A percentile compares a stretch with the other conserved stretches of the same genome.
Evolutionary conservation across 2,888 invertebrate species (phyloP).

Genomic region (Halictus ligatus): DNA sequence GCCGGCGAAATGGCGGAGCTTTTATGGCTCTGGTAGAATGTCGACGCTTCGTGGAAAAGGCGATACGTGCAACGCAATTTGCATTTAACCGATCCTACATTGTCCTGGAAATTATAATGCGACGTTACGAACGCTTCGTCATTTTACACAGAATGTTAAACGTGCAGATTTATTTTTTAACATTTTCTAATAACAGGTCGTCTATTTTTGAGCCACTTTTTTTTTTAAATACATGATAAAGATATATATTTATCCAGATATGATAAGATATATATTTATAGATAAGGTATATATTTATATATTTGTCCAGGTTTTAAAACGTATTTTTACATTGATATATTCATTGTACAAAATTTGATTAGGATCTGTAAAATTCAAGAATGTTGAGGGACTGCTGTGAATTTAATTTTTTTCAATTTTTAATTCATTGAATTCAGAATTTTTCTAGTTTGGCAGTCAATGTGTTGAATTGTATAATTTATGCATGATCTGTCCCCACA

Average conservation of each 20-base stretch:
- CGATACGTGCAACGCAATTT: not conserved
- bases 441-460: too few species aligned
- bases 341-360: too few species aligned
- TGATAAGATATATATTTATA: too few species aligned
- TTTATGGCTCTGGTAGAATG: constrained; percentile 16
- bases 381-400: too few species aligned
- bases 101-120: not conserved
- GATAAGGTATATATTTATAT: too few species aligned
- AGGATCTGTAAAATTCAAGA: too few species aligned
- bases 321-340: too few species aligned
- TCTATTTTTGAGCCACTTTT: fast-evolving
- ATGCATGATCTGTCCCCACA: not conserved
- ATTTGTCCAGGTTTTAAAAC: too few species aligned
- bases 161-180: not conserved
- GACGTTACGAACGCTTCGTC: not conserved
- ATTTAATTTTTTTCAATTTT: too few species aligned
- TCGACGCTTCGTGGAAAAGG: not conserved
- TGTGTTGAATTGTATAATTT: not conserved
- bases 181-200: not conserved
- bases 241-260: too few species aligned
- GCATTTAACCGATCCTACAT: not conserved
- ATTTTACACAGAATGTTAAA: not conserved
- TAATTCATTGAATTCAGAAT: too few species aligned
- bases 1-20: not conserved
- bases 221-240: fast-evolving